Percentiles rank a stretch among this genome's conserved stretches.
Evolutionary conservation across 2,797 vertebrate species (phyloP).

Genomic region (Heliangelus exortis): DNA sequence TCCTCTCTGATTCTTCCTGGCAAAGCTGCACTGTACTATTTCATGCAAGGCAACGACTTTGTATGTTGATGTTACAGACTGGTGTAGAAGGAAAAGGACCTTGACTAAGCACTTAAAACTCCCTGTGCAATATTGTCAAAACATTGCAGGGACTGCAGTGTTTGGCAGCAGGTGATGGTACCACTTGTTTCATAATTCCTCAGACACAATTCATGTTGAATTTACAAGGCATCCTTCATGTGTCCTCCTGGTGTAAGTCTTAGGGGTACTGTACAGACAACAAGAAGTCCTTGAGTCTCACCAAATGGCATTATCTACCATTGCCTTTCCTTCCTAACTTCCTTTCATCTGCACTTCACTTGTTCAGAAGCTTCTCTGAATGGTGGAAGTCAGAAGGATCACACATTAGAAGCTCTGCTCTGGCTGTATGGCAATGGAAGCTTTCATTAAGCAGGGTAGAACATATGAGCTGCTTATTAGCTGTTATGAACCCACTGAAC

Average conservation of each 20-base stretch:
- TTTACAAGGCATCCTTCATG: neutral
- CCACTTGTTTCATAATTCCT: neutral
- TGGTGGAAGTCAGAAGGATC: neutral
- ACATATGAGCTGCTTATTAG: neutral
- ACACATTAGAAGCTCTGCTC: neutral
- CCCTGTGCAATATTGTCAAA: neutral
- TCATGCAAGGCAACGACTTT: neutral
- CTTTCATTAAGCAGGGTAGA: neutral
- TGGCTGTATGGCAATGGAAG: neutral
- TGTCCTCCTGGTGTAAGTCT: neutral
- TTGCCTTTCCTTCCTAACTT: neutral
- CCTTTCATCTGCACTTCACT: neutral
- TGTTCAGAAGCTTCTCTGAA: neutral
- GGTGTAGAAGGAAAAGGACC: neutral
- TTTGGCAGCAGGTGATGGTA: neutral
- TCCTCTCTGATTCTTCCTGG: neutral
- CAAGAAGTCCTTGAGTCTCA: neutral
- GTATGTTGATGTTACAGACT: neutral
- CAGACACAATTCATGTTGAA: neutral
- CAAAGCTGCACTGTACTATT: neutral
- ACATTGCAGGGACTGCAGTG: neutral
- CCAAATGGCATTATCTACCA: neutral
- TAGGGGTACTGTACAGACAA: neutral
- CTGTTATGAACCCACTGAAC: neutral
- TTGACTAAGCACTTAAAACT: neutral